Evolutionary conservation across 2,797 vertebrate genomes (phyloP), one percentile per base, ranked within the genome.

Genomic region (Poecilia velifera): DNA sequence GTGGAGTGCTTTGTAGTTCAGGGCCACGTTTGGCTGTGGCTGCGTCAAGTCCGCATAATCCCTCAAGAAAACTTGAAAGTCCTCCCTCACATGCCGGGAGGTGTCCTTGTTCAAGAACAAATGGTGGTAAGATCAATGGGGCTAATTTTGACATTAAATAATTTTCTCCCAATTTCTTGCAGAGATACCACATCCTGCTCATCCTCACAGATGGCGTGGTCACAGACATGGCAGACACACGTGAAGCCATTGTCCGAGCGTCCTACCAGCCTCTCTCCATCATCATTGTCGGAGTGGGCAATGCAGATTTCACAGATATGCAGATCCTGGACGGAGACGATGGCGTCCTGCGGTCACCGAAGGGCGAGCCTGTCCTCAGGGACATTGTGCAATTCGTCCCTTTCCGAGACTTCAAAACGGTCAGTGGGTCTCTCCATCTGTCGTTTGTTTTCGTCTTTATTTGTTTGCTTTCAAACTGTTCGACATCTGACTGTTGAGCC

Each of bases 321-420:
- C 97, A 98, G 95, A 97, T 98, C 92, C 94, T 99, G 86, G 97
- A 98, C 0, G 97, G 98, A 0, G 98, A 98, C 0, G 97, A 97
- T 0, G 97, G 98, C 0, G 84, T 97, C 76, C 95, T 98, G 64
- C 96, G 97, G 51, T 97, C 97, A 59, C 98, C 97, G 0, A 96
- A 95, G 85, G 97, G 98, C 2, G 97, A 99, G 86, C 97, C 97
- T 0, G 97, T 97, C 34, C 96, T 98, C 49, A 95, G 97, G 0
- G 97, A 98, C 95, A 98, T 99, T 0, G 98, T 99, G 74, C 98
- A 98, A 89, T 99, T 98, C 22, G 97, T 98, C 83, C 98, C 98
- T 51, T 99, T 99, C 95, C 95, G 97, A 74, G 98, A 99, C 84
- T 98, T 99, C 93, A 98, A 98, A 96, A 97, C 97, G 7, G 97